Evolutionary conservation across 2,888 invertebrate species (phyloP), one percentile per base, ranked within the genome.

Genomic region (Macrophya alboannulata): DNA sequence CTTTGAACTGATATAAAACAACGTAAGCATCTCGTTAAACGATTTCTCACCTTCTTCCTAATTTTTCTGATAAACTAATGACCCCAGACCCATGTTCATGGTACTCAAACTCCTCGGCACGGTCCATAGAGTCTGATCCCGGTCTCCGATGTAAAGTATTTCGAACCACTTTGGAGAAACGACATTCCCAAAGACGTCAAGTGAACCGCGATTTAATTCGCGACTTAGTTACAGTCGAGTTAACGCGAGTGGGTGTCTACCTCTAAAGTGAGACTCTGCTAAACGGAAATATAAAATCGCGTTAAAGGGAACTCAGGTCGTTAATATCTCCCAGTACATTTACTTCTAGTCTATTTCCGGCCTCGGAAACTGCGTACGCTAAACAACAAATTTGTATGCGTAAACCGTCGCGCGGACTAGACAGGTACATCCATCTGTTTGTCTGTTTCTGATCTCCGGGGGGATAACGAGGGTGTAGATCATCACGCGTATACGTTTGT

Each of bases 291-390:
- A 88, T 89, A 89, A 90, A 90, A 90, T 90, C 87, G 86, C 88
- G 87, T 86, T 86, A 85, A 85, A 88, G 89, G 89, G 89, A 88
- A 88, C 88, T 88, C 86, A 87, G 87, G 87, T 89, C 90, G 89
- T 92, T 92, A 90, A 90, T 91, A 91, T 90, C 90, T 90, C 89
- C 87, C 90, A 89, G 89, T 88, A 91, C 91, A 90, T 92, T 92
- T 90, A 89, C 87, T 89, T 86, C 87, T 72, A 71, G 86, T 88
- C 87, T 76, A 89, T 89, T 89, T 87, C 88, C 89, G 85, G 85
- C 81, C 72, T 51, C 55, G 77, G 55, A 62, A 62, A 43, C 81
- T 62, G 59, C 43, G 62, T 77, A 31, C 17, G 17, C 77, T 77
- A 77, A 77, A 77, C 77, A 77, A 77, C 77, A 77, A 77, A 77